phyloP scores from a whole-genome alignment of 2,888 invertebrate species.

The Napeogenes sylphis region DNA sequence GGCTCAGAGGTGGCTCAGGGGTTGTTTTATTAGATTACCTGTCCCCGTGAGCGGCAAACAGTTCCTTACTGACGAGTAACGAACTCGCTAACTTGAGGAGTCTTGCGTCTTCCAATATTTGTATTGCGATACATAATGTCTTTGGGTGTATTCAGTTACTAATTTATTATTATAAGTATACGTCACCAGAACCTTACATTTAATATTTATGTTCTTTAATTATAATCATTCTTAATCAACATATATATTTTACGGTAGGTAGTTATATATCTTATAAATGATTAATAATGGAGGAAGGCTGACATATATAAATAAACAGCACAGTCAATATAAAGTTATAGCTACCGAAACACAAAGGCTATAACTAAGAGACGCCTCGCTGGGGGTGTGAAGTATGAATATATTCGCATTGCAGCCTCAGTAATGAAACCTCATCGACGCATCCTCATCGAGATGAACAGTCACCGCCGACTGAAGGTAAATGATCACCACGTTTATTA shows the following conservation, averaged over 20 bases:
- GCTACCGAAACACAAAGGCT: slow-evolving; percentile 7
- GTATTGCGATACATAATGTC: slow-evolving; percentile 27
- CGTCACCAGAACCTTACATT: background rate
- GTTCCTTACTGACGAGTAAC: slow-evolving; percentile 65
- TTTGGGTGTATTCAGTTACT: background rate
- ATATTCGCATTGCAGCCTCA: slow-evolving; percentile 54
- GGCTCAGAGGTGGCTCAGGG: slow-evolving; percentile 33
- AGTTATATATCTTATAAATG: no score
- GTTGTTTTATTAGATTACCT: slow-evolving; percentile 66
- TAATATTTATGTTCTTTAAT: background rate
- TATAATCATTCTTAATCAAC: no score
- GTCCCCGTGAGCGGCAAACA: slow-evolving; percentile 70
- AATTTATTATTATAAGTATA: no score
- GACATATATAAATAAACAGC: slow-evolving; percentile 9
- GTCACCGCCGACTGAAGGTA: slow-evolving; percentile 31
- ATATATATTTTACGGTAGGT: background rate
- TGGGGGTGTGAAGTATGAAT: slow-evolving; percentile 46
- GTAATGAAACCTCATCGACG: slow-evolving; percentile 51
- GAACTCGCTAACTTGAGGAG: slow-evolving; percentile 38
- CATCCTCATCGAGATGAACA: slow-evolving; percentile 39
- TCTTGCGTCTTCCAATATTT: slow-evolving; percentile 22
- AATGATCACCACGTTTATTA: slow-evolving; percentile 11
- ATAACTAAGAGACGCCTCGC: slow-evolving; percentile 20
- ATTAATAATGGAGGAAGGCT: no score
- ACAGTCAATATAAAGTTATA: slow-evolving; percentile 8